Percentiles rank a stretch among this genome's conserved stretches.
Evolutionary conservation across 1,140 invertebrate species (phyloP).

Genomic region (Acromyrmex echinatior): DNA sequence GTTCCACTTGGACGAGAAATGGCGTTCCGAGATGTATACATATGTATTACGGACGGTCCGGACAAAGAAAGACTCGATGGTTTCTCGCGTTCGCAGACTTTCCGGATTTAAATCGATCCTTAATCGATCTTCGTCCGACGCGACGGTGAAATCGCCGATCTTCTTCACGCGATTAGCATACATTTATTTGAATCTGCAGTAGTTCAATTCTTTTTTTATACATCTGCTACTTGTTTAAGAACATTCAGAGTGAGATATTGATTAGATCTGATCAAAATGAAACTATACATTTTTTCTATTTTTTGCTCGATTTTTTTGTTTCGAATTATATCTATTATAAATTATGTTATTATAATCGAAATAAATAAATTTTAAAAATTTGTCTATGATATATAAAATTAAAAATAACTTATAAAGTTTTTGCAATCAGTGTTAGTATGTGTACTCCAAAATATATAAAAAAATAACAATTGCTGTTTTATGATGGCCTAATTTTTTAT

Average conservation of each 20-base stretch:
- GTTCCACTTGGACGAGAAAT: slow-evolving; percentile 54
- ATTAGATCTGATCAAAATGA: neutral
- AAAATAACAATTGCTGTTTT: too few relatives aligned
- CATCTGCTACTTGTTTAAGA: neutral
- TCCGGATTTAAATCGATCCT: slow-evolving; percentile 21
- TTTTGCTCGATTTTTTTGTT: neutral
- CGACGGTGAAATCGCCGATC: slow-evolving; percentile 4
- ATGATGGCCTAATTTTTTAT: too few relatives aligned
- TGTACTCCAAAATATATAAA: too few relatives aligned
- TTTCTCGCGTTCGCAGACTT: neutral
- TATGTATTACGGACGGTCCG: slow-evolving; percentile 47
- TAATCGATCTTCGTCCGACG: slow-evolving; percentile 28
- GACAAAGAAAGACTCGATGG: slow-evolving; percentile 39
- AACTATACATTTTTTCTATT: neutral
- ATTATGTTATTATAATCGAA: neutral
- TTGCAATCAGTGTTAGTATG: too few relatives aligned
- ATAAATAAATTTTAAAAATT: too few relatives aligned
- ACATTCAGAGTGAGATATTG: neutral
- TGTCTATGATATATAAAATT: too few relatives aligned
- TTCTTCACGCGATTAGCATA: slow-evolving; percentile 32
- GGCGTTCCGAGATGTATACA: slow-evolving; percentile 43
- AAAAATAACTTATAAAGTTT: too few relatives aligned
- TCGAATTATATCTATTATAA: too few relatives aligned
- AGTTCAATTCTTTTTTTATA: neutral
- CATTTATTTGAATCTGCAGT: slow-evolving; percentile 29